phyloP scores from a whole-genome alignment of 2,888 invertebrate genomes.

The Smittia sp. region DNA sequence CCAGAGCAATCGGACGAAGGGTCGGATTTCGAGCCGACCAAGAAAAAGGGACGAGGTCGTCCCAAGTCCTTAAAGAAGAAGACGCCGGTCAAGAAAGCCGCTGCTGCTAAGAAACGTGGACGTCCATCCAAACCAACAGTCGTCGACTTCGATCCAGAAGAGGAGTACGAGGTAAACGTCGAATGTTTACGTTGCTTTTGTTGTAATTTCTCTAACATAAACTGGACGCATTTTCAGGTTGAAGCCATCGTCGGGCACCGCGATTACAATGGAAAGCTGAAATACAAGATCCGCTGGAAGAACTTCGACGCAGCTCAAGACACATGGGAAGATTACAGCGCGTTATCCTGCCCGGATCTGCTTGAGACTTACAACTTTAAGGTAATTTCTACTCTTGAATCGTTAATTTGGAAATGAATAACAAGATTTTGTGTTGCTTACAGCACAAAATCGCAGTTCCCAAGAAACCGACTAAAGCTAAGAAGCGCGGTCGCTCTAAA shows the following conservation, averaged over 20 bases:
- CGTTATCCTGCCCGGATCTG: slow-evolving; percentile 67
- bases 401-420: slow-evolving; percentile 43
- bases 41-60: background rate
- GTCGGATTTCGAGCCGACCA: slow-evolving; percentile 10
- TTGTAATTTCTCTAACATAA: background rate
- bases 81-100: background rate
- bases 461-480: background rate
- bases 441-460: slow-evolving; percentile 41
- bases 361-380: slow-evolving; percentile 56
- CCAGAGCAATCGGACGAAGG: background rate
- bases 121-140: too few relatives aligned
- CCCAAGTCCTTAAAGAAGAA: background rate
- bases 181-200: background rate
- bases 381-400: background rate
- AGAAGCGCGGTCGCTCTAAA: slow-evolving; percentile 45
- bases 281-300: slow-evolving; percentile 75
- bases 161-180: slow-evolving; percentile 19
- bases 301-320: slow-evolving; percentile 68
- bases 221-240: slow-evolving; percentile 56
- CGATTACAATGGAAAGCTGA: slow-evolving; percentile 63
- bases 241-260: slow-evolving; percentile 69
- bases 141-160: slow-evolving; percentile 5
- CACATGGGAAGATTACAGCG: slow-evolving; percentile 74
- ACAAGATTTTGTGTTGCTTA: slow-evolving; percentile 42
- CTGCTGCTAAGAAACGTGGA: too few relatives aligned